These are phyloP conservation scores for Nesogale talazaci DNA, from an alignment of 2,113 vertebrate genomes.

Conservation along the genomic window DNA sequence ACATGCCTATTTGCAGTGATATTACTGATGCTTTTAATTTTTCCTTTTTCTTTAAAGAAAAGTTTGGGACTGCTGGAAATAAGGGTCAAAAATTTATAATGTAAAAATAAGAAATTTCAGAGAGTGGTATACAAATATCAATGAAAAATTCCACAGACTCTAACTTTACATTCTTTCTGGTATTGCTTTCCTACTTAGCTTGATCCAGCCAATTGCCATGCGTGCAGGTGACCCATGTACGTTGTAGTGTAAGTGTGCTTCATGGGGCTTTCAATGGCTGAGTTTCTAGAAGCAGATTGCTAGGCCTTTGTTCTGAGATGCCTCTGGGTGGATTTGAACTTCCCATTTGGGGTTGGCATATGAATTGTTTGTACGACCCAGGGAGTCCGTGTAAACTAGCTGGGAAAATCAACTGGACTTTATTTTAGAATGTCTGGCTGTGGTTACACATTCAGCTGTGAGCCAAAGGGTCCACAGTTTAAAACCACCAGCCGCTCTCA, in stretches of 20 bases:
- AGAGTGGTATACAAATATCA: neutral
- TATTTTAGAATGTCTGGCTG: neutral
- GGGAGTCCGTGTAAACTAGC: slow-evolving; percentile 34
- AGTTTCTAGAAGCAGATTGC: neutral
- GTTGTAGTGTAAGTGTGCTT: neutral
- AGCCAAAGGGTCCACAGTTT: too few species aligned
- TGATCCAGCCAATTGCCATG: neutral
- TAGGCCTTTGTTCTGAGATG: neutral
- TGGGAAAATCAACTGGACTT: slow-evolving; percentile 40
- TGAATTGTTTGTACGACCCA: neutral
- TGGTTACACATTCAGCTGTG: neutral
- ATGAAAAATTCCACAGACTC: neutral
- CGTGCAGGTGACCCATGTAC: neutral
- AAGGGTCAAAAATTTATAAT: neutral
- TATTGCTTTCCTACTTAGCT: slow-evolving; percentile 2
- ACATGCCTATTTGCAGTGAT: too few species aligned
- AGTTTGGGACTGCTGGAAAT: slow-evolving; percentile 21
- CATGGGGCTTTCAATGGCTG: neutral
- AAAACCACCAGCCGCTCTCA: too few species aligned
- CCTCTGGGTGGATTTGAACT: neutral
- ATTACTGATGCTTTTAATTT: too few species aligned
- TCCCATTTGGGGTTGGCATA: neutral
- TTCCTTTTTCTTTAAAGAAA: neutral
- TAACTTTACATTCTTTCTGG: neutral
- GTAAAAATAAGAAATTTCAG: slow-evolving; percentile 35